These are phyloP conservation scores for Lagenorhynchus albirostris DNA, from an alignment of 2,113 vertebrate genomes.

Conservation along the genomic window DNA sequence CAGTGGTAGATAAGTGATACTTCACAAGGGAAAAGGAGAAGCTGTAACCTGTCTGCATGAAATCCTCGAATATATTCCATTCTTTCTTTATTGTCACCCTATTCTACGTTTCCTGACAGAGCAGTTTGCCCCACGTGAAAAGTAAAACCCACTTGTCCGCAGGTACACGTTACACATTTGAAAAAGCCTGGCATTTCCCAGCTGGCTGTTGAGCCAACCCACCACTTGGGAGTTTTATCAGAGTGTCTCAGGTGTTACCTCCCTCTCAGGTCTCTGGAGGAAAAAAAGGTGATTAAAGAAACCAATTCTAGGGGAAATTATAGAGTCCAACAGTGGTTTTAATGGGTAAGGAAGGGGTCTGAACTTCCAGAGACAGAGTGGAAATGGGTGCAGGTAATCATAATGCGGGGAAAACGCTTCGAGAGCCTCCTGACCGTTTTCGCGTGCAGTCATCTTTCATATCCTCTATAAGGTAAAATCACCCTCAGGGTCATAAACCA, in stretches of 20 bases:
- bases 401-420: not conserved
- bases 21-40: not conserved
- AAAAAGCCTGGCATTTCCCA: conserved; percentile 32
- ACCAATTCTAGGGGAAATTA: conserved; percentile 42
- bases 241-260: conserved; percentile 34
- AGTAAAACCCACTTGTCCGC: not conserved
- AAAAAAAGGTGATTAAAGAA: conserved; percentile 51
- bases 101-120: not conserved
- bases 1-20: not conserved
- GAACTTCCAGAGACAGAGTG: conserved; percentile 26
- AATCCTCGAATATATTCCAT: not conserved
- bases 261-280: conserved; percentile 36
- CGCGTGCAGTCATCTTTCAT: conserved; percentile 63
- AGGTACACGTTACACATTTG: not conserved
- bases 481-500: conserved; percentile 52
- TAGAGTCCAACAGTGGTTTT: conserved; percentile 28
- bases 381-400: conserved; percentile 45
- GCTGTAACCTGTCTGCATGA: not conserved
- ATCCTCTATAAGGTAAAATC: conserved; percentile 68
- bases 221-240: conserved; percentile 34
- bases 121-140: conserved; percentile 9
- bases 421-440: conserved; percentile 31
- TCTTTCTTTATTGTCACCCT: conserved; percentile 18
- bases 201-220: not conserved
- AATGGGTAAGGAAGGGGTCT: conserved; percentile 14